Percentiles rank a stretch among this genome's conserved stretches.
Evolutionary conservation across 2,888 invertebrate species (phyloP).

Genomic region (Candidula unifasciata): DNA sequence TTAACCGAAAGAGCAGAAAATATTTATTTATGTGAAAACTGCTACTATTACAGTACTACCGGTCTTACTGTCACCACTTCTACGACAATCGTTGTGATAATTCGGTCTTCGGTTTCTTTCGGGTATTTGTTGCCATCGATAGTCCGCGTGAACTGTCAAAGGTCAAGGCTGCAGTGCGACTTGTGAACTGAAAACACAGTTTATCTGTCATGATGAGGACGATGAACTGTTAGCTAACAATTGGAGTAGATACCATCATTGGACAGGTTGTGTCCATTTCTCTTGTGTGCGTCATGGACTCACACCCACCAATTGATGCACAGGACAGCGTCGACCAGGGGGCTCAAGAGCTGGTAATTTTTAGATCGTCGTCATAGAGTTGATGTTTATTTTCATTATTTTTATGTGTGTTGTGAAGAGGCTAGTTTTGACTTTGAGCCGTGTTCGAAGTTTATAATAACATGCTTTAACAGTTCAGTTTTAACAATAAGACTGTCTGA

Average conservation of each 20-base stretch:
- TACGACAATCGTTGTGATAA: neutral
- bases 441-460: too few species aligned
- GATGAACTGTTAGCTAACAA: constrained; percentile 6
- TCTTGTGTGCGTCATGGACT: constrained; percentile 24
- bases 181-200: constrained; percentile 24
- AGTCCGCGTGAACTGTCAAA: constrained; percentile 32
- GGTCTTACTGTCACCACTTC: too few species aligned
- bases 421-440: too few species aligned
- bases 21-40: too few species aligned
- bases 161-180: constrained; percentile 9
- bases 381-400: too few species aligned
- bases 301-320: constrained; percentile 34
- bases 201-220: constrained; percentile 3
- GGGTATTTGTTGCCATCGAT: neutral
- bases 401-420: too few species aligned
- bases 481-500: too few species aligned
- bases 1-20: too few species aligned
- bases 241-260: neutral
- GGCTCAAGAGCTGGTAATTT: constrained; percentile 18
- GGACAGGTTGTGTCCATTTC: constrained; percentile 1
- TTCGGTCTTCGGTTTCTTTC: constrained; percentile 21
- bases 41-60: too few species aligned
- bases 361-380: neutral
- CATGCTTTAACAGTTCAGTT: too few species aligned
- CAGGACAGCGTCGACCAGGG: constrained; percentile 25